Conservation (phyloP, 2,797 vertebrate species). For the Gymnothorax javanicus region DNA sequence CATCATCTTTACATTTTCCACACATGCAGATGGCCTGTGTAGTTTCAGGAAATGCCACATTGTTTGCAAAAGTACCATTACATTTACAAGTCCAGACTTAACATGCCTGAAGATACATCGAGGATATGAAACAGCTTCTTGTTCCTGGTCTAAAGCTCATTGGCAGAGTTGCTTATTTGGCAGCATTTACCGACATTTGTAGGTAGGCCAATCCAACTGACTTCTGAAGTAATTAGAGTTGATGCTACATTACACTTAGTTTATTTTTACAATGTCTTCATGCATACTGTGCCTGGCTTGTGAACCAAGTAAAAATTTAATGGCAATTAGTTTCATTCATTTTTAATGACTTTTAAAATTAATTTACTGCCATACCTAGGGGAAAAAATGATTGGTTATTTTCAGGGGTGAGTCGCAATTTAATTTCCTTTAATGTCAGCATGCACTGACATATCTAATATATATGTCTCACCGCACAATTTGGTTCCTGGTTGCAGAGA, state of each 20-base stretch:
- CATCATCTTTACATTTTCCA: slow-evolving; percentile 6
- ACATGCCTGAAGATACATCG: background rate
- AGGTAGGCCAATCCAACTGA: slow-evolving; percentile 9
- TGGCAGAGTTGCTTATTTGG: slow-evolving; percentile 19
- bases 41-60: slow-evolving; percentile 27
- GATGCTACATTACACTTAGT: slow-evolving; percentile 15
- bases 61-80: slow-evolving; percentile 31
- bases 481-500: slow-evolving; percentile 30
- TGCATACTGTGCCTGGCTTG: background rate
- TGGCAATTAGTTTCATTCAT: background rate
- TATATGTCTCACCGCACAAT: slow-evolving; percentile 18
- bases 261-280: slow-evolving; percentile 19
- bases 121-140: slow-evolving; percentile 32
- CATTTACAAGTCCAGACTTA: slow-evolving; percentile 22
- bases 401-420: slow-evolving; percentile 18
- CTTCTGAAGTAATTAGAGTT: slow-evolving; percentile 24
- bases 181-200: slow-evolving; percentile 20
- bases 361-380: slow-evolving; percentile 69
- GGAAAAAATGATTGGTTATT: background rate
- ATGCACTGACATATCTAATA: slow-evolving; percentile 9
- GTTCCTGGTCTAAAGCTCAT: background rate
- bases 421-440: slow-evolving; percentile 25
- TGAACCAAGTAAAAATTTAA: background rate
- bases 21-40: slow-evolving; percentile 9
- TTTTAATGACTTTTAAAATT: slow-evolving; percentile 65